Percentiles rank a stretch among this genome's conserved stretches.
Evolutionary conservation across 2,888 invertebrate genomes (phyloP).

Genomic region (Leptopilina syphax): DNA sequence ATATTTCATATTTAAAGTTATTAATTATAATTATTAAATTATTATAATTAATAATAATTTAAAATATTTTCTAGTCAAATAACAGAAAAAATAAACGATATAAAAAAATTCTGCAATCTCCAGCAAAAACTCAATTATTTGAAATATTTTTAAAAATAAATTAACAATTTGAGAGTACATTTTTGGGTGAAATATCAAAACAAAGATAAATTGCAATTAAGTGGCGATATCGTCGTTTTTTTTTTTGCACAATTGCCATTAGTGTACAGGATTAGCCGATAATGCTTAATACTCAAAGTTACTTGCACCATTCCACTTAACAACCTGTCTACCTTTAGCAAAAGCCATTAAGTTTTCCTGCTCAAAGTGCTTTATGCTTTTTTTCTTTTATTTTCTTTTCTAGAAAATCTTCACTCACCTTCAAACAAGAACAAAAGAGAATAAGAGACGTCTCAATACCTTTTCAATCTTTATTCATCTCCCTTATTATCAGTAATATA

Average conservation of each 20-base stretch:
- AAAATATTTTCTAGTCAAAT: no score
- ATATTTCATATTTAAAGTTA: no score
- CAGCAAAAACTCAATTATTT: no score
- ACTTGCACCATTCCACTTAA: slow-evolving; percentile 33
- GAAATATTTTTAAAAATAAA: no score
- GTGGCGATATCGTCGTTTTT: not conserved
- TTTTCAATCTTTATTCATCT: not conserved
- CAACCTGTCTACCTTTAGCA: slow-evolving; percentile 36
- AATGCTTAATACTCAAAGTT: slow-evolving; percentile 30
- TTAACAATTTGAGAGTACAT: no score
- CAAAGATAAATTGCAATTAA: not conserved
- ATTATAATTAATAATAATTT: no score
- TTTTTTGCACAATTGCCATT: not conserved
- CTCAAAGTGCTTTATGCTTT: slow-evolving; percentile 24
- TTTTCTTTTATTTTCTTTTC: slow-evolving; percentile 27
- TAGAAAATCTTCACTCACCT: slow-evolving; percentile 8
- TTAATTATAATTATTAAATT: no score
- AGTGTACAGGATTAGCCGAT: slow-evolving; percentile 16
- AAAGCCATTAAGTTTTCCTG: slow-evolving; percentile 32
- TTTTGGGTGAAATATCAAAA: not conserved
- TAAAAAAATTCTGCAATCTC: no score
- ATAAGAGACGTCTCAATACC: slow-evolving; percentile 3
- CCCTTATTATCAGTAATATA: not conserved
- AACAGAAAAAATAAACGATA: no score
- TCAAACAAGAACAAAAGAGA: not conserved